Conservation (phyloP, 2,888 invertebrate genomes). For the Heterodera filipjevi region DNA sequence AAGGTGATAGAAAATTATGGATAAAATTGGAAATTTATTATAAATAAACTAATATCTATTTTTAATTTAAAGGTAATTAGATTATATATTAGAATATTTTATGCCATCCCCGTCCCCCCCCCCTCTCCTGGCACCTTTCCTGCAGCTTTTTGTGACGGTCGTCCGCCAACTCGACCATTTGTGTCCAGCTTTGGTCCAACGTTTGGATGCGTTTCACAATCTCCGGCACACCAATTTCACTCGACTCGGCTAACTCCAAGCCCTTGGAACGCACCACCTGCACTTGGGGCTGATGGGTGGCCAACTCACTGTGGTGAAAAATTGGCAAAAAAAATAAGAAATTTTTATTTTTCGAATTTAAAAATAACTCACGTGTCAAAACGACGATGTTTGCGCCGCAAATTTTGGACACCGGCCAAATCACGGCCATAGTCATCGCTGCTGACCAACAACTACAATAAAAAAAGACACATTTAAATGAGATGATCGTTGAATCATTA, state of each 20-base stretch:
- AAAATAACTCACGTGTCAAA: constrained; percentile 73
- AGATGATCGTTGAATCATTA: too few species aligned
- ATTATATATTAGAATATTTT: too few species aligned
- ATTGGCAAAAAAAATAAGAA: background rate
- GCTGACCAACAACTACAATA: constrained; percentile 74
- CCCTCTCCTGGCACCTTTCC: constrained; percentile 73
- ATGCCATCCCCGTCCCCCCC: background rate
- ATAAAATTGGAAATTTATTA: background rate
- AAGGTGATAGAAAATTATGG: background rate
- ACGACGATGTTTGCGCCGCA: constrained; percentile 97
- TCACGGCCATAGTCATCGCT: constrained; percentile 98
- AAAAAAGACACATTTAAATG: background rate
- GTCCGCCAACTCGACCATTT: constrained; percentile 70
- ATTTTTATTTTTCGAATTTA: background rate
- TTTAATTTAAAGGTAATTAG: too few species aligned
- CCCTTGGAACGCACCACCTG: constrained; percentile 60
- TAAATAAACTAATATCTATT: background rate
- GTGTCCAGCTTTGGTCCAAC: constrained; percentile 88
- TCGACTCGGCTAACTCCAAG: constrained; percentile 55
- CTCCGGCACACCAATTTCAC: constrained; percentile 54
- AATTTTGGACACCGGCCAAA: constrained; percentile 94
- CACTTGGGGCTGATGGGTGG: constrained; percentile 89
- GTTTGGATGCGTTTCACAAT: constrained; percentile 68
- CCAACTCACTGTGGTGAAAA: constrained; percentile 77
- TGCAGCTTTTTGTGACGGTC: constrained; percentile 83